These are phyloP conservation scores for Bolinopsis microptera DNA, from an alignment of 37 sponge, comb jelly and placozoan species.

Conservation along the genomic window DNA sequence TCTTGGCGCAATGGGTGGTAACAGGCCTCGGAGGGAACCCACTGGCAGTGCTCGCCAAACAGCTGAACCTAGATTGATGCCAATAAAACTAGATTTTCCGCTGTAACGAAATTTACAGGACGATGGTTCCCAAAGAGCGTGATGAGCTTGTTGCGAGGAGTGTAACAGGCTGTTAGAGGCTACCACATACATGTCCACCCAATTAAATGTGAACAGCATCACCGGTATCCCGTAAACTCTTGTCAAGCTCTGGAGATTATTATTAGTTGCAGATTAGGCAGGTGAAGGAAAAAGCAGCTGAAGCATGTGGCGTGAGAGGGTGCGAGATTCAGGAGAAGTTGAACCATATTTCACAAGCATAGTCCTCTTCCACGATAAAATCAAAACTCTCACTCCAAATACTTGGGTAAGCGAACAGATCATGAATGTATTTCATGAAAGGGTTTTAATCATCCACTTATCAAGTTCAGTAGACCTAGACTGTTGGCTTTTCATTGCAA, in stretches of 20 bases:
- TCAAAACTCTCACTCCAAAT: conserved; percentile 59
- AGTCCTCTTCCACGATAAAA: conserved; percentile 51
- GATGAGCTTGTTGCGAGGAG: conserved; percentile 96
- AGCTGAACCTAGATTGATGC: conserved; percentile 85
- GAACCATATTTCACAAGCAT: conserved; percentile 58
- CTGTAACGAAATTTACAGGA: conserved; percentile 93
- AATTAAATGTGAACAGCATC: conserved; percentile 91
- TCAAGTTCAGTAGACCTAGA: no score
- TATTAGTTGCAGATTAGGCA: conserved; percentile 67
- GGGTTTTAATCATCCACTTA: no score
- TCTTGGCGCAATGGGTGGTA: conserved; percentile 98
- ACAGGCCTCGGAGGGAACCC: conserved; percentile 99
- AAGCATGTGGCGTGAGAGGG: conserved; percentile 74
- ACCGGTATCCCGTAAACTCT: conserved; percentile 85
- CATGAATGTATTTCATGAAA: no score
- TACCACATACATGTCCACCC: conserved; percentile 89
- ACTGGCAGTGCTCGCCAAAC: conserved; percentile 83
- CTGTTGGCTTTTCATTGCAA: background rate
- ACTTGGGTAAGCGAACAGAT: conserved; percentile 37
- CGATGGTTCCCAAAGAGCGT: conserved; percentile 77
- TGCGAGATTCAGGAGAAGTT: conserved; percentile 74
- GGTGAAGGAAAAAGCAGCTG: conserved; percentile 74
- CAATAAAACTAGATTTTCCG: conserved; percentile 89
- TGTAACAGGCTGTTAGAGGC: conserved; percentile 96
- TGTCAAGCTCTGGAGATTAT: conserved; percentile 90